Percentiles rank a stretch among this genome's conserved stretches.
phyloP scores from a whole-genome alignment of 2,113 vertebrate genomes.

The Upupa epops region DNA sequence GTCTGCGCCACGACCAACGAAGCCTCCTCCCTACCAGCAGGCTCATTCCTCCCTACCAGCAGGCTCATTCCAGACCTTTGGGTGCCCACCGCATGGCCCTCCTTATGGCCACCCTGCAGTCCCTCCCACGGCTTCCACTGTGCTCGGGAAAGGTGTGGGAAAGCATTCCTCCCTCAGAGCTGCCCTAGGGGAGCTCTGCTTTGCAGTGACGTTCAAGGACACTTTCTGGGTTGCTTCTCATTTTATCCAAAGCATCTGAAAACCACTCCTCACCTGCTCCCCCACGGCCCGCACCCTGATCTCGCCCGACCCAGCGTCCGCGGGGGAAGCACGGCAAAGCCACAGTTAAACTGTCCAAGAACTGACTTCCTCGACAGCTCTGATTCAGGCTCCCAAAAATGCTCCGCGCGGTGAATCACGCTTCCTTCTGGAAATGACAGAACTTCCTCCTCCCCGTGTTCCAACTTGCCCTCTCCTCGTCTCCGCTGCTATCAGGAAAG shows the following conservation, averaged over 20 bases:
- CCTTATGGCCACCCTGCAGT: conserved; percentile 41
- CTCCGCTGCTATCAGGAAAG: conserved; percentile 76
- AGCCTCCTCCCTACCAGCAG: not conserved
- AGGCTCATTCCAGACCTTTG: conserved; percentile 28
- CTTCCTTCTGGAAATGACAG: conserved; percentile 84
- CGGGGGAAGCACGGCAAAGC: conserved; percentile 39
- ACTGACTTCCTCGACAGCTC: conserved; percentile 81
- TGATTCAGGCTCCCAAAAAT: conserved; percentile 82
- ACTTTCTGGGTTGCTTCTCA: not conserved
- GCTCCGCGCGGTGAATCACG: conserved; percentile 74
- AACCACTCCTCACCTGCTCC: not conserved
- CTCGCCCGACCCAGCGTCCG: not conserved
- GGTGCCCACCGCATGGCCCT: not conserved
- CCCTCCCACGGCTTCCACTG: conserved; percentile 38
- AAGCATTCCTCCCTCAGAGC: conserved; percentile 10
- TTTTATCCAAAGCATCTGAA: not conserved
- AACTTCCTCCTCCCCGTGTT: conserved; percentile 78
- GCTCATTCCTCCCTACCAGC: not conserved
- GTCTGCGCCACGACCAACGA: conserved; percentile 29
- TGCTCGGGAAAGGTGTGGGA: not conserved
- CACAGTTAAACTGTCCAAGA: conserved; percentile 74
- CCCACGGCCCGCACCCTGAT: not conserved
- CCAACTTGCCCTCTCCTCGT: conserved; percentile 70
- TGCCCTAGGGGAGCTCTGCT: not conserved
- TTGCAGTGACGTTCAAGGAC: not conserved